Evolutionary conservation across 1,140 invertebrate species (phyloP).

Genomic region (Bombus sibiricus): DNA sequence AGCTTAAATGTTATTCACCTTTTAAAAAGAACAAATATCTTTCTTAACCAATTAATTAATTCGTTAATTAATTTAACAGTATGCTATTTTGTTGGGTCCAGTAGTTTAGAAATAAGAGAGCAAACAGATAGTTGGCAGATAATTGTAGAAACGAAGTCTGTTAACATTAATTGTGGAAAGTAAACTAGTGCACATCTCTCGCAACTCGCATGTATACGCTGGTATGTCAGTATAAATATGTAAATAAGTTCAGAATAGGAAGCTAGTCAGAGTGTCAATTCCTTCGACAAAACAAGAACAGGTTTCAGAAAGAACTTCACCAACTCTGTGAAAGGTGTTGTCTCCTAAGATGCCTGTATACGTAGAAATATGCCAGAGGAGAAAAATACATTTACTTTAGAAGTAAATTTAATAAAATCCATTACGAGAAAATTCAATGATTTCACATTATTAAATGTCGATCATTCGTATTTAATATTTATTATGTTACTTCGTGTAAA

Average conservation of each 20-base stretch:
- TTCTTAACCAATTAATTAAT: not conserved
- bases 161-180: constrained; percentile 15
- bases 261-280: constrained; percentile 46
- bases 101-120: constrained; percentile 1
- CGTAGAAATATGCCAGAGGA: not conserved
- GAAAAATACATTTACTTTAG: constrained; percentile 6
- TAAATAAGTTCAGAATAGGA: constrained; percentile 61
- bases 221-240: constrained; percentile 56
- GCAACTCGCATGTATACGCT: not conserved
- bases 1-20: not conserved
- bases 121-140: not conserved
- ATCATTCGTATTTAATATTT: not conserved
- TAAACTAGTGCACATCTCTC: constrained; percentile 27
- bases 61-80: not conserved
- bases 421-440: not conserved
- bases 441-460: not conserved
- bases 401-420: not conserved
- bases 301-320: constrained; percentile 57
- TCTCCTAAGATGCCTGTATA: constrained; percentile 3
- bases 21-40: not conserved
- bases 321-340: constrained; percentile 52
- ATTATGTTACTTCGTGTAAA: no score
- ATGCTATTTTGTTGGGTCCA: not conserved
- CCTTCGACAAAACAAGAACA: constrained; percentile 67
- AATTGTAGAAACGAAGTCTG: constrained; percentile 23